Evolutionary conservation across 1,140 invertebrate genomes (phyloP).

Genomic region (Carposina sasakii): DNA sequence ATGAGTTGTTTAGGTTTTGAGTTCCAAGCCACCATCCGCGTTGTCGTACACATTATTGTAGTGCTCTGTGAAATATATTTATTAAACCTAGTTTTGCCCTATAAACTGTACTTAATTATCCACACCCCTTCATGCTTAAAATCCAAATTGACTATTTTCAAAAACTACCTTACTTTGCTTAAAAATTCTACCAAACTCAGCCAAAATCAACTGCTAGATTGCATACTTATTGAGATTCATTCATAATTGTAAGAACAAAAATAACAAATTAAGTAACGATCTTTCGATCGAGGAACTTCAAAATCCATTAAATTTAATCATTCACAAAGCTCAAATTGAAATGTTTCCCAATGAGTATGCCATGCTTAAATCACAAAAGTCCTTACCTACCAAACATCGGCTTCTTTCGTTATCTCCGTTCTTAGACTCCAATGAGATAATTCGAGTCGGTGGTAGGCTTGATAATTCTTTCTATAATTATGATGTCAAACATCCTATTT

Average conservation of each 20-base stretch:
- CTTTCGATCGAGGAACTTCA: conserved; percentile 15
- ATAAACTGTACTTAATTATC: too few species aligned
- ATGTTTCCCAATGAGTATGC: conserved; percentile 19
- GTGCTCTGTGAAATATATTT: too few species aligned
- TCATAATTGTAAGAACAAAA: conserved; percentile 8
- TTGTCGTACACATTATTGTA: too few species aligned
- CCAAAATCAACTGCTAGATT: too few species aligned
- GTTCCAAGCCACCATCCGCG: too few species aligned
- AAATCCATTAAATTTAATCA: conserved; percentile 13
- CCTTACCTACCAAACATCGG: conserved; percentile 17
- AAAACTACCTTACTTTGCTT: too few species aligned
- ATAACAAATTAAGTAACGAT: conserved; percentile 3
- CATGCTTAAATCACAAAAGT: conserved; percentile 12
- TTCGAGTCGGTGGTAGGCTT: conserved; percentile 22
- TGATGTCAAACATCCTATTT: conserved; percentile 18
- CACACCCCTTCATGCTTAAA: too few species aligned
- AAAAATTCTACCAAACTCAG: too few species aligned
- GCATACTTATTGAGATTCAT: conserved; percentile 4
- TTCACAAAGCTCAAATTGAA: conserved; percentile 13
- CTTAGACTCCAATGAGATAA: conserved; percentile 12
- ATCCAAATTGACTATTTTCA: too few species aligned
- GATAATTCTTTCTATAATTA: conserved; percentile 22
- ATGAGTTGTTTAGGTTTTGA: too few species aligned
- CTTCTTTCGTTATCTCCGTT: conserved; percentile 14
- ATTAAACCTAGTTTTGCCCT: too few species aligned